Evolutionary conservation across 2,888 invertebrate species (phyloP), one percentile per base, ranked within the genome.

Genomic region (Conops quadrifasciatus): DNA sequence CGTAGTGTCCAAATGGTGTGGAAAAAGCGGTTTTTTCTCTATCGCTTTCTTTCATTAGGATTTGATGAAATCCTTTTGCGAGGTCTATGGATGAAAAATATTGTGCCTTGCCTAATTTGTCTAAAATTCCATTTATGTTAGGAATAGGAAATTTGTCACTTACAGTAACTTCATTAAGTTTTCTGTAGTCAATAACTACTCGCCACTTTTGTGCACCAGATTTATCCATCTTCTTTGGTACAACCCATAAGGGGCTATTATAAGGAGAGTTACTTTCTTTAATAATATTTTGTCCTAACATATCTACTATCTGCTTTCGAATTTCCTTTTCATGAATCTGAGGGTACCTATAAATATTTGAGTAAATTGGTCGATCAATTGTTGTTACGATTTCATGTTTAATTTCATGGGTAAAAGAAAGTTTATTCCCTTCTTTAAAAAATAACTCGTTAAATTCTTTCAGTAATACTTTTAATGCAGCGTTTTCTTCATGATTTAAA

Each of bases 201-300:
- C n/a, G n/a, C n/a, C n/a, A n/a, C n/a, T n/a, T n/a, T n/a, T n/a
- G n/a, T n/a, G n/a, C n/a, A n/a, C n/a, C n/a, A n/a, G n/a, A n/a
- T n/a, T n/a, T n/a, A n/a, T n/a, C n/a, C n/a, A n/a, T n/a, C n/a
- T n/a, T n/a, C n/a, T n/a, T n/a, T n/a, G n/a, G n/a, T n/a, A n/a
- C n/a, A n/a, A n/a, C n/a, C n/a, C n/a, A n/a, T 36, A 4, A 36
- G 9, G 70, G 66, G 26, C 58, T 58, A 64, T 62, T 71, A 60
- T 70, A 71, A 45, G 71, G 64, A n/a, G 19, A 71, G 70, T 47
- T 58, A 67, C 36, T 71, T 73, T 15, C 36, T 67, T 2, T n/a
- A n/a, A 67, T 36, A 16, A 73, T 70, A n/a, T 71, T 70, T 16
- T 58, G 66, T 63, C 70, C 59, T 13, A 69, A n/a, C 15, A 73